These are phyloP conservation scores for Oeneis ivallda DNA, from an alignment of 2,888 invertebrate genomes.

Conservation along the genomic window DNA sequence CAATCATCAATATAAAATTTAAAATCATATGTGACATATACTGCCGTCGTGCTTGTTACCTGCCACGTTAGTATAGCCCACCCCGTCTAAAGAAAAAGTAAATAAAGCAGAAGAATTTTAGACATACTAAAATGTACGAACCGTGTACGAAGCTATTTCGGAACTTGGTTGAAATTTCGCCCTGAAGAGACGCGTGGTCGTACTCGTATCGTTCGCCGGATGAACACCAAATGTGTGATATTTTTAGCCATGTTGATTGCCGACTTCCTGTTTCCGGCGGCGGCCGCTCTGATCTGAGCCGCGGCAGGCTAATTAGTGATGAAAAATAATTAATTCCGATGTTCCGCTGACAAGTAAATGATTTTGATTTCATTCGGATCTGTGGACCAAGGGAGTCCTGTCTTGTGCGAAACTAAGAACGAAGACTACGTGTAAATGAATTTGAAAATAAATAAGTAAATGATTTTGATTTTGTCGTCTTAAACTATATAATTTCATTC, in stretches of 20 bases:
- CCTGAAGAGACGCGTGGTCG: constrained; percentile 41
- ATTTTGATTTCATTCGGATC: constrained; percentile 47
- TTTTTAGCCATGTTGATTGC: constrained; percentile 81
- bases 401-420: not conserved
- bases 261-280: constrained; percentile 78
- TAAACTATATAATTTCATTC: too few relatives aligned
- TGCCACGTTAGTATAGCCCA: too few relatives aligned
- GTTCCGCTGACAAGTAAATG: constrained; percentile 57
- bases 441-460: too few relatives aligned
- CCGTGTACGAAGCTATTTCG: constrained; percentile 11
- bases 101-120: too few relatives aligned
- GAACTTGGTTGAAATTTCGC: constrained; percentile 30
- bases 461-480: too few relatives aligned
- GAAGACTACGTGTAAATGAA: too few relatives aligned
- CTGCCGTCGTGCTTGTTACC: too few relatives aligned
- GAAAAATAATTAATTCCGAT: constrained; percentile 70
- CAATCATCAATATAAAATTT: too few relatives aligned
- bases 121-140: too few relatives aligned
- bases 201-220: constrained; percentile 64
- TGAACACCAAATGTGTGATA: constrained; percentile 80
- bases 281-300: constrained; percentile 66
- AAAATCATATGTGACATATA: too few relatives aligned
- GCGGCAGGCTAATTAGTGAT: constrained; percentile 72
- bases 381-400: constrained; percentile 10
- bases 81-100: too few relatives aligned